These are phyloP conservation scores for Heterocephalus glaber DNA, from an alignment of 2,113 vertebrate species.

Conservation along the genomic window DNA sequence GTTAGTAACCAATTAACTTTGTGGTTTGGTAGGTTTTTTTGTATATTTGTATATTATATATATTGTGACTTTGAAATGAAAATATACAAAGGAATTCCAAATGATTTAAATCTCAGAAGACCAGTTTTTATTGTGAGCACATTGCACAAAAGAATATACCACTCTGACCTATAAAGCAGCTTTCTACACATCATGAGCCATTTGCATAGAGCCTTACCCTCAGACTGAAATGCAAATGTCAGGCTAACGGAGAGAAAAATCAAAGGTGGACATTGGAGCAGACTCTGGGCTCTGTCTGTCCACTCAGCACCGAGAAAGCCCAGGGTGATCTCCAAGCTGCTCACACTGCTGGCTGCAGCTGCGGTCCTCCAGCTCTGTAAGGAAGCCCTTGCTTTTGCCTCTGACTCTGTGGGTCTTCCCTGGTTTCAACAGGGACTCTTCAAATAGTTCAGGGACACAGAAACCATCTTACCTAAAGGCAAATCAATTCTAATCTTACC, in stretches of 20 bases:
- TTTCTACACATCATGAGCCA: conserved; percentile 70
- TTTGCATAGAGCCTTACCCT: conserved; percentile 81
- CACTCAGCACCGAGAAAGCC: conserved; percentile 51
- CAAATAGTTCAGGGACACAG: not conserved
- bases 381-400: not conserved
- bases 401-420: not conserved
- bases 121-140: conserved; percentile 36
- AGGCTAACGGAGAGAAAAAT: conserved; percentile 76
- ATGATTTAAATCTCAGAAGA: conserved; percentile 72
- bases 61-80: conserved; percentile 74
- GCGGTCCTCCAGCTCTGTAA: conserved; percentile 18
- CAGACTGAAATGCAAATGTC: conserved; percentile 75
- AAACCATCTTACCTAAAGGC: not conserved
- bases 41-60: too few relatives aligned
- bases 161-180: not conserved
- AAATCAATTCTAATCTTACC: not conserved
- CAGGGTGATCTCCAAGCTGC: conserved; percentile 54
- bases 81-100: conserved; percentile 68
- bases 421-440: not conserved
- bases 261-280: conserved; percentile 69
- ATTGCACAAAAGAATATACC: not conserved
- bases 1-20: not conserved
- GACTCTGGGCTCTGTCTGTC: conserved; percentile 66
- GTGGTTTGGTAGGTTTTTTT: not conserved
- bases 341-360: not conserved